Evolutionary conservation across 2,888 invertebrate species (phyloP), one percentile per base, ranked within the genome.

Genomic region (Halocaridina rubra): DNA sequence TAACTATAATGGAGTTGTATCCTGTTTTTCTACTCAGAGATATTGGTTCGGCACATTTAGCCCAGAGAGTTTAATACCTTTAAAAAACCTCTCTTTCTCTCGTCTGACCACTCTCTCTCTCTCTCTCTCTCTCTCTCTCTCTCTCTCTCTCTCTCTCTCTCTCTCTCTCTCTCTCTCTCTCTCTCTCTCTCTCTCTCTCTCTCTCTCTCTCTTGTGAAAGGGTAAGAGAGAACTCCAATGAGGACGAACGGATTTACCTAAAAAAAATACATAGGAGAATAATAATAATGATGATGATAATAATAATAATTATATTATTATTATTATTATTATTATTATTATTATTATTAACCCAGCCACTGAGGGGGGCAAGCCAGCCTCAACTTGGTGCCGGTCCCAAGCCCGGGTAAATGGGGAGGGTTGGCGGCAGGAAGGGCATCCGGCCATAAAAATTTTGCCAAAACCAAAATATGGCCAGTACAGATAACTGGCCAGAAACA

Each of bases 41-140:
- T 76, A 76, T 76, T 76, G 76, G 57, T 76, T 76, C 76, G 32
- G 57, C 76, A 76, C 76, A 76, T 76, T 76, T 76, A 76, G 76
- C 27, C 76, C 13, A 19, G 59, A 22, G 76, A 76, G 76, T 76
- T 76, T 76, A 76, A 76, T 76, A 53, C 53, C 53, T 53, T 53
- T n/a, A n/a, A n/a, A 53, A 53, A 53, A 53, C 53, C 53, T 53
- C 53, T n/a, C n/a, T n/a, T n/a, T n/a, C n/a, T n/a, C n/a, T n/a
- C 53, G 29, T 59, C 61, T 22, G 53, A 59, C 39, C 33, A 24
- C 61, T 39, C 61, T 32, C 64, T 39, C 61, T 22, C 39, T 67
- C 67, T 67, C 78, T 64, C 39, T 29, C 69, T 46, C 39, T 79
- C 69, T 46, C 46, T 39, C 53, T 46, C 46, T 30, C 53, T 46